Base-by-base conservation (phyloP, 2,888 invertebrate species). In the Tetranychus piercei region DNA sequence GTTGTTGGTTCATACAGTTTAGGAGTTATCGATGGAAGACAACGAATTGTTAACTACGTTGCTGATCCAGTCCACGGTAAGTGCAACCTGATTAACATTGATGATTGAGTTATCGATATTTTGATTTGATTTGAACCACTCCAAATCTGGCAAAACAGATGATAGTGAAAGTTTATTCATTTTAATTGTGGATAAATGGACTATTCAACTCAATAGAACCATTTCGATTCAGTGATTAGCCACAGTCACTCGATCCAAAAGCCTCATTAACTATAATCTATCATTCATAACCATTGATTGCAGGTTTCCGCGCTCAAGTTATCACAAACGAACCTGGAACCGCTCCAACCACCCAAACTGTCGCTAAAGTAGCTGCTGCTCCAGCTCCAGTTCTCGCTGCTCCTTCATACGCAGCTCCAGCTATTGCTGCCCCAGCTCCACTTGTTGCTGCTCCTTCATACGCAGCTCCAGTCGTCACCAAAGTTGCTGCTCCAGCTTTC, bases 1-100 rank as follows among this genome's bases (percentile, higher is more conserved):
- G 76, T 77, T n/a, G 77, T 77, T 64, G 79, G 79, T 3, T 78
- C 77, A 22, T 79, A 79, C n/a, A 78, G 79, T n/a, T 75, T 79
- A 22, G 74, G 78, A 23, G 79, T 77, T 73, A 77, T 77, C 71
- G 79, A 79, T 74, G 79, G 79, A 6, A 74, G 79, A 34, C 74
- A 78, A 67, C 78, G 79, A 66, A 77, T 78, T 69, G 79, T 79
- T 15, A 79, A 78, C 75, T 79, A 79, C 75, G 75, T 79, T 23
- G 79, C 79, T 65, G 79, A 79, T 55, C 55, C 55, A 55, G 55
- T 55, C 55, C 55, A 55, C 55, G 55, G 55, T 34, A 34, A 34
- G 34, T 34, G 34, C 3, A 34, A 5, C 3, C 34, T 34, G 34
- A 34, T 34, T 34, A 4, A 34, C 3, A 34, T 34, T 34, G 3